Evolutionary conservation across 2,113 vertebrate species (phyloP).

Genomic region (Cettia cetti): DNA sequence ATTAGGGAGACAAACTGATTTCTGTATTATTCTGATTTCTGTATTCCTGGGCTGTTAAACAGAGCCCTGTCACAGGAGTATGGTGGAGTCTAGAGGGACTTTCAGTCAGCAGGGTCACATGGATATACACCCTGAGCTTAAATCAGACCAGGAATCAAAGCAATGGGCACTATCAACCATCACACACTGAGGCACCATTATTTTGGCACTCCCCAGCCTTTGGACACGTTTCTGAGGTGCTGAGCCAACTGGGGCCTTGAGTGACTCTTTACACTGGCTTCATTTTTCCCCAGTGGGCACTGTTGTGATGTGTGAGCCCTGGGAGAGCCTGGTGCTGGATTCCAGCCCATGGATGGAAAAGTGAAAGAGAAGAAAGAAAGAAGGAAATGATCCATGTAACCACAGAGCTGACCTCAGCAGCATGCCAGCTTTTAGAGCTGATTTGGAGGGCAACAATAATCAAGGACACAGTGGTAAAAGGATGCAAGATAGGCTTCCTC

Average conservation of each 20-base stretch:
- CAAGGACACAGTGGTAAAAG: neutral
- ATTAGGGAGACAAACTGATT: neutral
- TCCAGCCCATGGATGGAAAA: neutral
- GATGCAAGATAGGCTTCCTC: neutral
- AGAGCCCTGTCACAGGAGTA: neutral
- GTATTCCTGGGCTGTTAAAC: neutral
- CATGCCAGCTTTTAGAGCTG: neutral
- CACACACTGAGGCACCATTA: neutral
- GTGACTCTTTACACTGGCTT: neutral
- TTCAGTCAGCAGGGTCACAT: neutral
- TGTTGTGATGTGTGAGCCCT: neutral
- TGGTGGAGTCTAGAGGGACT: neutral
- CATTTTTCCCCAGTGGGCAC: neutral
- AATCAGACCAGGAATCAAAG: neutral
- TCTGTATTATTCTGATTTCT: neutral
- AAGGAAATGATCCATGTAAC: neutral
- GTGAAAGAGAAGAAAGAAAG: neutral
- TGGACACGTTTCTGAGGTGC: neutral
- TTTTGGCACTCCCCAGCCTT: neutral
- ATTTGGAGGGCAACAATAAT: neutral
- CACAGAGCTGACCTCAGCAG: neutral
- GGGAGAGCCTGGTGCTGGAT: neutral
- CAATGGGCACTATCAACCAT: neutral
- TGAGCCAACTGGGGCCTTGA: neutral
- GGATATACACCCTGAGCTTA: neutral